Conservation (phyloP, 2,113 vertebrate species). For the Pogona vitticeps region DNA sequence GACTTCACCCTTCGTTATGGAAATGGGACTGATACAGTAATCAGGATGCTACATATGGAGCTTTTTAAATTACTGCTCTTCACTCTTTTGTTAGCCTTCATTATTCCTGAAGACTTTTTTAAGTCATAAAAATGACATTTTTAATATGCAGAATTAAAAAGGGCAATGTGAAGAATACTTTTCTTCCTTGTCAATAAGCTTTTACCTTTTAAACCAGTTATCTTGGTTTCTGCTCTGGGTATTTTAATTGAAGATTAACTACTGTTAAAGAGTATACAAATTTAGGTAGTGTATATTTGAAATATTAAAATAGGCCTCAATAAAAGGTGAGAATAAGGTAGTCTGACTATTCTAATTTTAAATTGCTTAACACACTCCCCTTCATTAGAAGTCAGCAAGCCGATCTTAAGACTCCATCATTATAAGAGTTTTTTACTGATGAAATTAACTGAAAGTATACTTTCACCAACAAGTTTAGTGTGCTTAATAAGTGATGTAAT, state of each 20-base stretch:
- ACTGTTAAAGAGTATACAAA: constrained; percentile 78
- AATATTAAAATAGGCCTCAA: constrained; percentile 66
- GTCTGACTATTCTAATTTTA: constrained; percentile 68
- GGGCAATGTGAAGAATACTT: constrained; percentile 72
- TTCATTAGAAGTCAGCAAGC: constrained; percentile 60
- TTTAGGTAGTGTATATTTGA: constrained; percentile 68
- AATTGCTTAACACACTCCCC: constrained; percentile 54
- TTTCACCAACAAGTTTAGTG: constrained; percentile 17
- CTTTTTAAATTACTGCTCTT: constrained; percentile 75
- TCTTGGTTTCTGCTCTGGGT: constrained; percentile 81
- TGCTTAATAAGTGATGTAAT: not conserved
- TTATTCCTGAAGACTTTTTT: constrained; percentile 75
- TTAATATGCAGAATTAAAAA: constrained; percentile 79
- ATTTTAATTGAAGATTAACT: constrained; percentile 86
- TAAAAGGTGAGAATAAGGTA: constrained; percentile 55
- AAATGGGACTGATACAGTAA: constrained; percentile 71
- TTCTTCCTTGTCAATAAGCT: constrained; percentile 78
- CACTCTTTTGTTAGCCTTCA: constrained; percentile 78
- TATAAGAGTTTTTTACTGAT: not conserved
- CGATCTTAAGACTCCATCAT: not conserved
- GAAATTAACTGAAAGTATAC: constrained; percentile 30
- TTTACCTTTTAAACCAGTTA: constrained; percentile 80
- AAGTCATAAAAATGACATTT: constrained; percentile 81
- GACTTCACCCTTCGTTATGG: constrained; percentile 63
- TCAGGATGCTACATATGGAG: constrained; percentile 76